Evolutionary conservation across 2,113 vertebrate species (phyloP).

Genomic region (Leuciscus idus): DNA sequence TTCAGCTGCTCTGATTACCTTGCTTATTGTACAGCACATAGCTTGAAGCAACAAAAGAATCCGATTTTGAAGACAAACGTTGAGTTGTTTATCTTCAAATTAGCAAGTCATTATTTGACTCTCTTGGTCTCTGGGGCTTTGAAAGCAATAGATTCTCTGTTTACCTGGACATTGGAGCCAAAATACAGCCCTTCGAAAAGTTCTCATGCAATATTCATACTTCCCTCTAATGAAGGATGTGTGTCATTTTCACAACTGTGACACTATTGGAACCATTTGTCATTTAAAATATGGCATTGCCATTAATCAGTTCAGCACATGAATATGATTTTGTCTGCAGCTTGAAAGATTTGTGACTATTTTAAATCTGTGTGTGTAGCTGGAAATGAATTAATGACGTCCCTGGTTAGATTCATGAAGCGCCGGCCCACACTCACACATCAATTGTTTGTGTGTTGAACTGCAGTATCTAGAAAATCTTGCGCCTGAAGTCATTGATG

Average conservation of each 20-base stretch:
- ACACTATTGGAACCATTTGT: constrained; percentile 62
- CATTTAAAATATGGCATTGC: constrained; percentile 56
- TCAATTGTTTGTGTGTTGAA: constrained; percentile 2
- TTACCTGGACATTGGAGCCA: constrained; percentile 20
- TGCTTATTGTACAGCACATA: constrained; percentile 34
- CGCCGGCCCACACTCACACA: not conserved
- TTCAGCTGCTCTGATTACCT: constrained; percentile 43
- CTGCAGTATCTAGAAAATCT: not conserved
- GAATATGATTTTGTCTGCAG: constrained; percentile 48
- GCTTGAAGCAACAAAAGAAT: constrained; percentile 29
- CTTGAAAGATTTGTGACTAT: constrained; percentile 24
- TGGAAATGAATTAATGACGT: not conserved
- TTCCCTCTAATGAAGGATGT: constrained; percentile 52
- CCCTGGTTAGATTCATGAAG: constrained; percentile 8
- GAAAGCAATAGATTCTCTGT: constrained; percentile 11
- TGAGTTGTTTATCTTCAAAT: constrained; percentile 47
- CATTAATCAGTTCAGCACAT: constrained; percentile 59
- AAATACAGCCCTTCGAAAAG: constrained; percentile 20
- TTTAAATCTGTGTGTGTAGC: not conserved
- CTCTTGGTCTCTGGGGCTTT: constrained; percentile 4
- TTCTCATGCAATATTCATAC: constrained; percentile 60
- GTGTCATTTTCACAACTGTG: constrained; percentile 48
- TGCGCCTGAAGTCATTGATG: not conserved
- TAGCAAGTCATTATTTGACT: constrained; percentile 37
- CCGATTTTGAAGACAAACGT: not conserved